These are phyloP conservation scores for Alaudala cheleensis DNA, from an alignment of 2,113 vertebrate species.

Conservation along the genomic window DNA sequence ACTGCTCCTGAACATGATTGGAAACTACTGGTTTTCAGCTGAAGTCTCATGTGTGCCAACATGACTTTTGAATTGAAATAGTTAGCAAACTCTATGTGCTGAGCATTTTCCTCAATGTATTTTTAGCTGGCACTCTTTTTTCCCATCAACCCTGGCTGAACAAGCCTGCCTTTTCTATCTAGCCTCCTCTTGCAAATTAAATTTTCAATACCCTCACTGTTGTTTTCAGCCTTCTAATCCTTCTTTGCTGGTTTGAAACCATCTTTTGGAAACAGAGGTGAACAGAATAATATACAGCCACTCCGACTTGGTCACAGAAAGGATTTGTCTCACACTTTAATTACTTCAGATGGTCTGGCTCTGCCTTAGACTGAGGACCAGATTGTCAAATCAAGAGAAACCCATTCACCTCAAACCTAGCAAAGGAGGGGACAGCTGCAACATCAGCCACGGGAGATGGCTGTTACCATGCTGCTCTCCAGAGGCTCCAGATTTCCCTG, in stretches of 20 bases:
- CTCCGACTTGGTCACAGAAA: background rate
- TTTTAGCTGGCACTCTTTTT: background rate
- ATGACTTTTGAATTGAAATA: background rate
- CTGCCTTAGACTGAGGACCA: background rate
- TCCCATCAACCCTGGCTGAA: background rate
- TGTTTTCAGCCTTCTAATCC: background rate
- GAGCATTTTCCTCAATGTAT: background rate
- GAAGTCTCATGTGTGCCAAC: background rate
- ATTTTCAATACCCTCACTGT: background rate
- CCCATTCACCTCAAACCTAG: background rate
- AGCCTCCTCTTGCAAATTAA: background rate
- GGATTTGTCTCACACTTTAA: background rate
- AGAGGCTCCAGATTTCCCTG: background rate
- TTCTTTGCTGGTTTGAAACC: background rate
- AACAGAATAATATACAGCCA: background rate
- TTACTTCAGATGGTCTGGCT: background rate
- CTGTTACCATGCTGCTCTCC: background rate
- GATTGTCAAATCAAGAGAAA: background rate
- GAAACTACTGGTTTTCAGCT: background rate
- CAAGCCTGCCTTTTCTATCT: background rate
- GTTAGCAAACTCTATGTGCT: background rate
- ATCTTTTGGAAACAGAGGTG: background rate
- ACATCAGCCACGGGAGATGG: background rate
- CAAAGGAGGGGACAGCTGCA: background rate
- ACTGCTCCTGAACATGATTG: background rate